Percentiles rank a stretch among this genome's conserved stretches.
These are phyloP conservation scores for Mythimna lalbum DNA, from an alignment of 2,888 invertebrate species.

Conservation along the genomic window DNA sequence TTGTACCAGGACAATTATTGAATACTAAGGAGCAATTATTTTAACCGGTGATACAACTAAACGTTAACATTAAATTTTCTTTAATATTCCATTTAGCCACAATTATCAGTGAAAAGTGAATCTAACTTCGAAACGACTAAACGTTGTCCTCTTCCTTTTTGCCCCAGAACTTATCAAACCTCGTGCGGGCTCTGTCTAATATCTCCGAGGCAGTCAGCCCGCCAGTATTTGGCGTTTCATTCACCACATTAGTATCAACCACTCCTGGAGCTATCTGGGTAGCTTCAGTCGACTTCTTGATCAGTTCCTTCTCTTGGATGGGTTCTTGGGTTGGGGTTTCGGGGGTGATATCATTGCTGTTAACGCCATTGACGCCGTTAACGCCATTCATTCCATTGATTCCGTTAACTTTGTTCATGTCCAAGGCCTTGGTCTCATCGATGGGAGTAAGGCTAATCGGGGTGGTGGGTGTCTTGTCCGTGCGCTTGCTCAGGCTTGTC, in stretches of 20 bases:
- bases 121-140: conserved; percentile 71
- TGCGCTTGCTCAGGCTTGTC: conserved; percentile 87
- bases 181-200: conserved; percentile 94
- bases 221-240: conserved; percentile 81
- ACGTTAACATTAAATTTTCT: conserved; percentile 1
- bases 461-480: conserved; percentile 89
- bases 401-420: conserved; percentile 85
- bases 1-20: conserved; percentile 27
- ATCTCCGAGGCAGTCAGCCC: conserved; percentile 93
- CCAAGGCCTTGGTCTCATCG: conserved; percentile 87
- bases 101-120: conserved; percentile 71
- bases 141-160: conserved; percentile 92
- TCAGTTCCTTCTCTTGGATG: conserved; percentile 80
- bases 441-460: conserved; percentile 88
- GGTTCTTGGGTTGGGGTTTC: conserved; percentile 83
- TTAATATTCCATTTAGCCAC: conserved; percentile 61
- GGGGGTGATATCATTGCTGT: conserved; percentile 83
- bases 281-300: conserved; percentile 87
- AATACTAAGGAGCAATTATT: conserved; percentile 12
- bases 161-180: conserved; percentile 96
- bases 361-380: conserved; percentile 72
- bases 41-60: conserved; percentile 29
- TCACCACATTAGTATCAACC: conserved; percentile 89
- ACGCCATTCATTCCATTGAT: conserved; percentile 74
- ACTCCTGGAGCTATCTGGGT: conserved; percentile 90